These are phyloP conservation scores for Zhuqinia jingwanae DNA, from an alignment of 2,888 invertebrate genomes.

Conservation along the genomic window DNA sequence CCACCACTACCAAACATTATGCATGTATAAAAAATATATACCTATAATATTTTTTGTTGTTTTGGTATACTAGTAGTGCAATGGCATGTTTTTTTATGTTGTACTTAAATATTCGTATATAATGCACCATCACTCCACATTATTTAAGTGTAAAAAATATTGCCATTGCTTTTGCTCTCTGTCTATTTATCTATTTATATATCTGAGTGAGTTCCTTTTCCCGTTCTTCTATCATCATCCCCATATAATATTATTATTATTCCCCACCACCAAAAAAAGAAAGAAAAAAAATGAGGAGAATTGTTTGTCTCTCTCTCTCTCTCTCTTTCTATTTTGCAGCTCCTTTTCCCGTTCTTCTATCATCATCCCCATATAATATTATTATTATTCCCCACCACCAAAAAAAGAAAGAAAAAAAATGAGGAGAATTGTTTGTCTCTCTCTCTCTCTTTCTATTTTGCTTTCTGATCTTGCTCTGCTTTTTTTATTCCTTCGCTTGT, in stretches of 20 bases:
- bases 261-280: too few species aligned
- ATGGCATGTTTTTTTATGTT: constrained; percentile 10
- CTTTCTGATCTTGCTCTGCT: constrained; percentile 41
- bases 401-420: not conserved
- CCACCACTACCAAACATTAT: not conserved
- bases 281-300: not conserved
- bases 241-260: constrained; percentile 19
- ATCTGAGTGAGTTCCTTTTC: too few species aligned
- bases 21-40: too few species aligned
- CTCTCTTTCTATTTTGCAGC: too few species aligned
- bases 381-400: too few species aligned
- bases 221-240: constrained; percentile 1
- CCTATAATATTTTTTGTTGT: not conserved
- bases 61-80: not conserved
- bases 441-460: too few species aligned
- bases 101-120: not conserved
- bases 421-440: constrained; percentile 3
- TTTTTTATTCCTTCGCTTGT: constrained; percentile 32
- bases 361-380: constrained; percentile 19
- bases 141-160: not conserved
- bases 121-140: not conserved
- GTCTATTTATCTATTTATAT: not conserved
- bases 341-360: not conserved
- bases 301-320: constrained; percentile 17
- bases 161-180: too few species aligned